Base-by-base conservation (phyloP, 2,113 vertebrate species). In the Macheiramphus alcinus region DNA sequence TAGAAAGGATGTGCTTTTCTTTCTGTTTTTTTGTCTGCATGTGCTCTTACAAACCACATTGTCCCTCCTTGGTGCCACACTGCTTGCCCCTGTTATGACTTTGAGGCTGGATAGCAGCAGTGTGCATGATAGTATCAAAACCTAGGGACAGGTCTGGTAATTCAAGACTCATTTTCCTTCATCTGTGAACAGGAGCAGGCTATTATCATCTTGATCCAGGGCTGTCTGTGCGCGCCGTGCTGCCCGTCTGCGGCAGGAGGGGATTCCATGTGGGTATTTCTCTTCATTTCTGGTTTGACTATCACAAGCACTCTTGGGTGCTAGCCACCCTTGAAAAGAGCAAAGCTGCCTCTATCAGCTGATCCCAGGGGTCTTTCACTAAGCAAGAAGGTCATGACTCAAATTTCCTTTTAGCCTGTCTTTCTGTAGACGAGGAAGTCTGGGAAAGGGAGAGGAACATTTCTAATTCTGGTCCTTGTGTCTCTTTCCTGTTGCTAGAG, bases 21-120 rank as follows among this genome's bases (percentile, higher is more conserved):
- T 36, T 63, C 1, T 5, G 3, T 7, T 14, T 58, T 65, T 82
- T 45, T 36, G 8, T 32, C 53, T 90, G 31, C 62, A 26, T 68
- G 18, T 76, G 50, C 76, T 93, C 22, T 93, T 63, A 47, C 0
- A 5, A 78, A 70, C 55, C 6, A 0, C 2, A 5, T 27, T 72
- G 47, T 74, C 50, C 62, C 56, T 79, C 21, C 73, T 72, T 96
- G 95, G 94, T 97, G 95, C 94, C 86, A 95, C 34, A 36, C 62
- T 92, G 81, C 87, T 96, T 93, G 91, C 45, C 94, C 90, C 90
- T 88, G 70, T 62, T 95, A 38, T 90, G 94, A 97, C 97, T 95
- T 97, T 96, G 90, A 94, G 79, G 53, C 22, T 78, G 50, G 47
- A 92, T 67, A 83, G 63, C 71, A 88, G 58, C 71, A 71, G 29